Base-by-base conservation (phyloP, 2,797 vertebrate genomes). In the Psittacula derbiana region DNA sequence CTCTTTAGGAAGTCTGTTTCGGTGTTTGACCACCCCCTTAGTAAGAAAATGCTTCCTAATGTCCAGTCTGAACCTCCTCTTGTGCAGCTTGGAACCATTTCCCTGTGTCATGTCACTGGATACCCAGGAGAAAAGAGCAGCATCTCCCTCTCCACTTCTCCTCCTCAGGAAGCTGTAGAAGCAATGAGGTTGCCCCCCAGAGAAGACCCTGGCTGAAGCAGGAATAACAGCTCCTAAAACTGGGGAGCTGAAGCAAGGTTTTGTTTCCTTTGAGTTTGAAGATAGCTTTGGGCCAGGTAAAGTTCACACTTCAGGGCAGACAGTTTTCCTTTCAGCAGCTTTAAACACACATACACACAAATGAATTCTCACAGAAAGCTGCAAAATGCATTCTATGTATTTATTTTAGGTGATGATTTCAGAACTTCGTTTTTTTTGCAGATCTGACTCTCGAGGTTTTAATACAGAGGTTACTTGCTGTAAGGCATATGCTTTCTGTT, bases 71-170 rank as follows among this genome's bases (percentile, higher is more conserved):
- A 67, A 62, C 7, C 3, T 53, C 3, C 6, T 1, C 3, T n/a
- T 6, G 1, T 0, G 0, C 30, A 71, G 5, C 12, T 60, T 38
- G 53, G 13, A 84, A 16, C 8, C 4, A 7, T 41, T 62, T n/a
- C 13, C 27, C 8, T 0, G 0, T 0, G 3, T n/a, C 25, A 7
- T 33, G 0, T 33, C 11, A 3, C 24, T 65, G 44, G 10, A 21
- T 12, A 16, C 8, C 12, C 46, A 38, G 10, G 20, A 86, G 27
- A 61, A 80, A 18, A 76, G 3, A 1, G 81, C 71, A 79, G 8
- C 14, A 57, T 7, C 18, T 79, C 27, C 6, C 12, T 12, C 18
- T 24, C 40, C 6, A 11, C 16, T 4, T 84, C n/a, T 14, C 16
- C 25, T 73, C 15, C n/a, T 80, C 9, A 30, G 19, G 19, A 2